phyloP scores from a whole-genome alignment of 2,797 vertebrate species.

The Macropus fuliginosus region DNA sequence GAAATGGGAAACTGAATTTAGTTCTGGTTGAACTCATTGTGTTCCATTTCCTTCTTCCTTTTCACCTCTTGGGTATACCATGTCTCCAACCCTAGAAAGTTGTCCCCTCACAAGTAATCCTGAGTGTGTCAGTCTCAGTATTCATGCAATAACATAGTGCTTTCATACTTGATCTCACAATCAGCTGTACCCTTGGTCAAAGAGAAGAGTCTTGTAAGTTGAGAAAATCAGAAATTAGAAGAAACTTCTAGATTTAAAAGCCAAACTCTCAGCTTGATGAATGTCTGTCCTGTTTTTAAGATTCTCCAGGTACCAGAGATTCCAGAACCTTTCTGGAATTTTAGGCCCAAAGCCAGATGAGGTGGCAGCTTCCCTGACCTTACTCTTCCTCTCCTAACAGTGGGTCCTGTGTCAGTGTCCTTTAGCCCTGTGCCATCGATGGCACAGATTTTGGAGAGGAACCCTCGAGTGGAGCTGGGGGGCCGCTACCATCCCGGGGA shows the following conservation, averaged over 20 bases:
- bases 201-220: neutral
- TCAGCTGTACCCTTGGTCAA: neutral
- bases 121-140: neutral
- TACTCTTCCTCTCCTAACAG: slow-evolving; percentile 79
- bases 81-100: neutral
- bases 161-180: neutral
- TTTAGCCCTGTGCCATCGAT: slow-evolving; percentile 90
- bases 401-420: slow-evolving; percentile 93
- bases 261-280: neutral
- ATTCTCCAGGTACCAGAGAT: neutral
- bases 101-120: neutral
- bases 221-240: neutral
- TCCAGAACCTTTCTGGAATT: neutral
- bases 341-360: neutral
- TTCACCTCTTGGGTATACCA: neutral
- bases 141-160: neutral
- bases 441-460: slow-evolving; percentile 91
- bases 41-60: neutral
- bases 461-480: slow-evolving; percentile 89
- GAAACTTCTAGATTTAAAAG: neutral
- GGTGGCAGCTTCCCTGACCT: neutral
- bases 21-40: neutral
- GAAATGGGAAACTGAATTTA: slow-evolving; percentile 23
- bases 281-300: neutral
- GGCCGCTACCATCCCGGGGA: slow-evolving; percentile 91